Evolutionary conservation across 2,888 invertebrate species (phyloP).

Genomic region (Tetragonisca angustula): DNA sequence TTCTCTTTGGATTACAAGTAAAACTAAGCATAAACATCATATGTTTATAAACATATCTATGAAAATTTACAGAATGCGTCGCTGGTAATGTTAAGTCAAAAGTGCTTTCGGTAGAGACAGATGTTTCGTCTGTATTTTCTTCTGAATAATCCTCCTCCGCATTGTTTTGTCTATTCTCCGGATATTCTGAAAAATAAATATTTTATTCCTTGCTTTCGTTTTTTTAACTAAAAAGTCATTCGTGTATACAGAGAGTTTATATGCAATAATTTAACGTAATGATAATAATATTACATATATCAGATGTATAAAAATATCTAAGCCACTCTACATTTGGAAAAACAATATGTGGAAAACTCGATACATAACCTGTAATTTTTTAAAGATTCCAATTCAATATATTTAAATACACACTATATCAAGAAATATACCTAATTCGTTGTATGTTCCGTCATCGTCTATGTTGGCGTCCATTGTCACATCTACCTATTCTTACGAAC

Average conservation of each 20-base stretch:
- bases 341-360: conserved; percentile 20
- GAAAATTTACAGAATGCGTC: conserved; percentile 85
- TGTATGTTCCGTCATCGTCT: conserved; percentile 48
- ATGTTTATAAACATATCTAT: background rate
- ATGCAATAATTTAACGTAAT: background rate
- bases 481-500: background rate
- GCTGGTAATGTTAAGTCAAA: conserved; percentile 86
- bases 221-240: background rate
- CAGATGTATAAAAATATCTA: background rate
- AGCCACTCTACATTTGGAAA: background rate
- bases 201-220: background rate
- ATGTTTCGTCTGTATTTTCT: conserved; percentile 29
- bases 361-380: conserved; percentile 38
- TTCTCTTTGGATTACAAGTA: background rate
- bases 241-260: background rate
- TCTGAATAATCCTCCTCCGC: conserved; percentile 7
- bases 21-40: background rate
- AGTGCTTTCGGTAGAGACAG: conserved; percentile 60
- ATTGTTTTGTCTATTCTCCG: conserved; percentile 11
- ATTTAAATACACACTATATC: background rate
- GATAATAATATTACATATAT: background rate
- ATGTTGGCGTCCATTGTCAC: conserved; percentile 47
- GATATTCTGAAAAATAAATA: conserved; percentile 7
- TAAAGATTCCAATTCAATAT: background rate
- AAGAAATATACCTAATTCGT: conserved; percentile 50